Conservation (phyloP, 1,140 invertebrate genomes). For the Teleogryllus occipitalis region DNA sequence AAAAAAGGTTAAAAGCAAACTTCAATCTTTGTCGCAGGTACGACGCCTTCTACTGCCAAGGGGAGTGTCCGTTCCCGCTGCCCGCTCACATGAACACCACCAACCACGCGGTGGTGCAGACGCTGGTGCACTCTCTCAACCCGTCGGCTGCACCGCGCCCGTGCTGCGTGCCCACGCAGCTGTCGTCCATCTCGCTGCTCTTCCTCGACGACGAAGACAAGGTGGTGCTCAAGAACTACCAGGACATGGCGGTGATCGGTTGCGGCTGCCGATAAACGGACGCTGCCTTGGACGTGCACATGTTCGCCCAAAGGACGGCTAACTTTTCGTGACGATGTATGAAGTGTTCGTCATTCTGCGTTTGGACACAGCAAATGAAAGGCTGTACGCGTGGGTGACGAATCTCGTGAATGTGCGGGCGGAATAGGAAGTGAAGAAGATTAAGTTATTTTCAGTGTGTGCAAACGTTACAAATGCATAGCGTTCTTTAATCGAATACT, state of each 20-base stretch:
- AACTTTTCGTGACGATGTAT: no score
- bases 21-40: slow-evolving; percentile 51
- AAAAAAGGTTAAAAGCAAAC: no score
- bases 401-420: no score
- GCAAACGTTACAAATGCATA: no score
- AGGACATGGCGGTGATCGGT: slow-evolving; percentile 89
- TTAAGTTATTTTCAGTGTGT: no score
- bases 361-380: no score
- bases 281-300: no score
- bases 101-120: slow-evolving; percentile 98
- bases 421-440: no score
- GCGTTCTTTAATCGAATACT: no score
- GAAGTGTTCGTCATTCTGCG: no score
- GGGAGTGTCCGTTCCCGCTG: slow-evolving; percentile 88
- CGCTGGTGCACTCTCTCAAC: slow-evolving; percentile 86
- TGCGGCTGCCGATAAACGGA: slow-evolving; percentile 78
- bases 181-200: slow-evolving; percentile 85
- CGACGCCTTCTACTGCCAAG: slow-evolving; percentile 90
- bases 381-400: no score
- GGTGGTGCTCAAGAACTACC: slow-evolving; percentile 92
- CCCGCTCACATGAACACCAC: slow-evolving; percentile 91
- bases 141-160: slow-evolving; percentile 82
- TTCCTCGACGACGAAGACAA: slow-evolving; percentile 89
- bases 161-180: slow-evolving; percentile 86
- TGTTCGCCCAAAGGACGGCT: no score